These are phyloP conservation scores for Cuniculus paca DNA, from an alignment of 2,797 vertebrate genomes.

Conservation along the genomic window DNA sequence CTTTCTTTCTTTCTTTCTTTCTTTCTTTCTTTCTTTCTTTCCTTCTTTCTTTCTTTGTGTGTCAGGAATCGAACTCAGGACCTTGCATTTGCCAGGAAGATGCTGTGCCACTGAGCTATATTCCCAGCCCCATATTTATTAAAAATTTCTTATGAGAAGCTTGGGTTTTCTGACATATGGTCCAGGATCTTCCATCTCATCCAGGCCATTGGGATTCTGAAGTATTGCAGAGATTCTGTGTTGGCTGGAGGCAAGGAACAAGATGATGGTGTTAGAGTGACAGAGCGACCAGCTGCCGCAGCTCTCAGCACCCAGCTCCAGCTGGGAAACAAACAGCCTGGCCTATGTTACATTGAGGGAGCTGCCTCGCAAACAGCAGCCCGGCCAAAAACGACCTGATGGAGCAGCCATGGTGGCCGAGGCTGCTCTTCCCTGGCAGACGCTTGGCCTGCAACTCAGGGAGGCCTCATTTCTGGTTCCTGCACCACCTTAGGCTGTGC, in stretches of 20 bases:
- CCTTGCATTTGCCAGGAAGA: no score
- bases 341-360: background rate
- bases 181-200: conserved; percentile 13
- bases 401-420: background rate
- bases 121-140: no score
- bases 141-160: background rate
- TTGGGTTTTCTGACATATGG: background rate
- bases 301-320: background rate
- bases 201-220: background rate
- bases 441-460: background rate
- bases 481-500: background rate
- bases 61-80: no score
- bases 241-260: background rate
- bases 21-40: conserved; percentile 4
- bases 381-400: background rate
- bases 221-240: background rate
- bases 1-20: background rate
- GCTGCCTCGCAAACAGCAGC: background rate
- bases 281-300: background rate
- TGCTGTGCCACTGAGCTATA: no score
- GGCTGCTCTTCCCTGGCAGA: background rate
- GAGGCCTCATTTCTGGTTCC: background rate
- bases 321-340: background rate
- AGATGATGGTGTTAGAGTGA: background rate
- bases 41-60: conserved; percentile 3